Evolutionary conservation across 1,140 invertebrate genomes (phyloP).

Genomic region (Xylocopa sonorina): DNA sequence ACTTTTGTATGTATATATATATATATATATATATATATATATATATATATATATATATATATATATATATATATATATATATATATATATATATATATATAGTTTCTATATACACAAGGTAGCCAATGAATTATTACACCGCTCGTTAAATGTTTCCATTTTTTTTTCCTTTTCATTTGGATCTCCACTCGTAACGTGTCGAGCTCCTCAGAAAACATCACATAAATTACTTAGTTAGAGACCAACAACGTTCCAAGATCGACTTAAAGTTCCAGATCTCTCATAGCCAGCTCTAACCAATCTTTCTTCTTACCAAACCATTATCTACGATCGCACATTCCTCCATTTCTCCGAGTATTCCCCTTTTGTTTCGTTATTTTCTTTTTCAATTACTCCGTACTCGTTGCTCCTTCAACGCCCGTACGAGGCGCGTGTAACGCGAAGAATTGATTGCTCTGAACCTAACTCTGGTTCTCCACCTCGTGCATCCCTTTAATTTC

Average conservation of each 20-base stretch:
- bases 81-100: constrained; percentile 51
- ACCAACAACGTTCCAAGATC: constrained; percentile 45
- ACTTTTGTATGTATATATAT: constrained; percentile 37
- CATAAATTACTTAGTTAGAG: constrained; percentile 42
- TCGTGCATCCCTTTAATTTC: neutral
- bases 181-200: constrained; percentile 53
- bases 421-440: neutral
- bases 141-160: constrained; percentile 51
- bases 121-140: constrained; percentile 62
- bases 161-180: no score
- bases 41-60: constrained; percentile 31
- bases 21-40: no score
- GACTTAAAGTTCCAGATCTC: constrained; percentile 10
- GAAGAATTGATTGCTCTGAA: constrained; percentile 5
- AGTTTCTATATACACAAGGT: constrained; percentile 61
- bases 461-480: neutral
- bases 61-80: constrained; percentile 46
- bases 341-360: neutral
- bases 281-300: neutral
- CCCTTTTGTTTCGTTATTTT: neutral
- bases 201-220: constrained; percentile 41
- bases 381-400: neutral
- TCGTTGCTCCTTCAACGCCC: neutral
- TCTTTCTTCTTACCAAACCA: neutral
- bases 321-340: neutral